A percentile compares a stretch with the other conserved stretches of the same genome.
These are phyloP conservation scores for Philopedon plagiatum DNA, from an alignment of 2,888 invertebrate species.

Conservation along the genomic window DNA sequence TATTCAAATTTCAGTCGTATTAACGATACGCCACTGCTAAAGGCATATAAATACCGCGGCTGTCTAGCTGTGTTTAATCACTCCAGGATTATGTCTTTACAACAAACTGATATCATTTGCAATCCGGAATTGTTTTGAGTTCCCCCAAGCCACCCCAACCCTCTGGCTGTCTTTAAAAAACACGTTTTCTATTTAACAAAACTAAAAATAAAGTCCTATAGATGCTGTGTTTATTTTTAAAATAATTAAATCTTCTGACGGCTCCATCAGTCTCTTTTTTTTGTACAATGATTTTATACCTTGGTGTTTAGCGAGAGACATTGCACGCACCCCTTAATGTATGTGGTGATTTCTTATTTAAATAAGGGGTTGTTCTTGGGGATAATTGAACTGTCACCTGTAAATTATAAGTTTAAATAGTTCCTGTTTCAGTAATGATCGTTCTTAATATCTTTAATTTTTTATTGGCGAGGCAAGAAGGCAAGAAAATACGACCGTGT, in stretches of 20 bases:
- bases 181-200: conserved; percentile 35
- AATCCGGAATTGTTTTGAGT: conserved; percentile 26
- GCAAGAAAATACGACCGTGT: too few species aligned
- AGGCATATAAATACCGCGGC: conserved; percentile 30
- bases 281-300: conserved; percentile 9
- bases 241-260: conserved; percentile 35
- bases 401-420: not conserved
- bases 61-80: conserved; percentile 51
- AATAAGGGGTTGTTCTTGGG: not conserved
- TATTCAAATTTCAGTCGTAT: too few species aligned
- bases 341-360: conserved; percentile 23
- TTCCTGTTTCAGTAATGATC: conserved; percentile 6
- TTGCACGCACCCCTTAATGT: conserved; percentile 18
- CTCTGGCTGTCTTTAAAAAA: conserved; percentile 31
- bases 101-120: conserved; percentile 36
- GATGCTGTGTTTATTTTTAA: conserved; percentile 36
- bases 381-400: conserved; percentile 14
- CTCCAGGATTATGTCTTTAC: conserved; percentile 40
- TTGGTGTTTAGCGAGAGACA: not conserved
- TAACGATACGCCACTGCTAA: not conserved
- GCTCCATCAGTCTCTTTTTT: conserved; percentile 23
- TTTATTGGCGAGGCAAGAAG: too few species aligned
- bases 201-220: conserved; percentile 32
- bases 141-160: conserved; percentile 22
- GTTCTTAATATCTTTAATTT: too few species aligned